Evolutionary conservation across 2,113 vertebrate genomes (phyloP).

Genomic region (Pterocles orientalis): DNA sequence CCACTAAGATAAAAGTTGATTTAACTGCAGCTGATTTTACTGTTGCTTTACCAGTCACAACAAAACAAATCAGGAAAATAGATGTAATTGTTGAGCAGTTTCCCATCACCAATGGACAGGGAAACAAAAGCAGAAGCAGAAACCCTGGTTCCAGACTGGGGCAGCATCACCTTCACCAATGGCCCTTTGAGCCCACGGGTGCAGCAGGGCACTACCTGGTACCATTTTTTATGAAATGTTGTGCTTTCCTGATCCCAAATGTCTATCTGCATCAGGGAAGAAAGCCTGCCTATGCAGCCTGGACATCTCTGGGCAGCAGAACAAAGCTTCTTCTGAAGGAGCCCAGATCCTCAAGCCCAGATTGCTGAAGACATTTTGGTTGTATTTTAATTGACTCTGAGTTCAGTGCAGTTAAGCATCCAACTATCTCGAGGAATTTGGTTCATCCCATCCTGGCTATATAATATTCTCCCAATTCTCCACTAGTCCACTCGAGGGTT

Average conservation of each 20-base stretch:
- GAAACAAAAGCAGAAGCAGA: not conserved
- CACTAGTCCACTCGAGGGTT: not conserved
- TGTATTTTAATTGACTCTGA: not conserved
- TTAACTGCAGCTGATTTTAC: not conserved
- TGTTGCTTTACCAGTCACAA: not conserved
- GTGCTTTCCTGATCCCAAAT: not conserved
- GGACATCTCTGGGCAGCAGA: not conserved
- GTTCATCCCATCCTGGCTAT: not conserved
- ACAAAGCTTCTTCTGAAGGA: not conserved
- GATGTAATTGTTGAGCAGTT: not conserved
- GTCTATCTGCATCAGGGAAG: not conserved
- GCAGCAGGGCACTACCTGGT: not conserved
- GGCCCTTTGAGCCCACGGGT: not conserved
- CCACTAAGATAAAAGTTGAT: slow-evolving; percentile 24
- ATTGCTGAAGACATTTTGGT: not conserved
- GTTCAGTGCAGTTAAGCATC: not conserved
- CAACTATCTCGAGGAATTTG: not conserved
- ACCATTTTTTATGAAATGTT: not conserved
- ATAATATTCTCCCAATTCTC: not conserved
- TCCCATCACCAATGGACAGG: not conserved
- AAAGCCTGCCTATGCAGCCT: not conserved
- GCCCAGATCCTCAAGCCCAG: not conserved
- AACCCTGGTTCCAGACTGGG: not conserved
- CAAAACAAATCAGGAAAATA: not conserved
- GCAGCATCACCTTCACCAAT: not conserved